A percentile compares a stretch with the other conserved stretches of the same genome.
Evolutionary conservation across 2,113 vertebrate species (phyloP).

Genomic region (Petaurus breviceps): DNA sequence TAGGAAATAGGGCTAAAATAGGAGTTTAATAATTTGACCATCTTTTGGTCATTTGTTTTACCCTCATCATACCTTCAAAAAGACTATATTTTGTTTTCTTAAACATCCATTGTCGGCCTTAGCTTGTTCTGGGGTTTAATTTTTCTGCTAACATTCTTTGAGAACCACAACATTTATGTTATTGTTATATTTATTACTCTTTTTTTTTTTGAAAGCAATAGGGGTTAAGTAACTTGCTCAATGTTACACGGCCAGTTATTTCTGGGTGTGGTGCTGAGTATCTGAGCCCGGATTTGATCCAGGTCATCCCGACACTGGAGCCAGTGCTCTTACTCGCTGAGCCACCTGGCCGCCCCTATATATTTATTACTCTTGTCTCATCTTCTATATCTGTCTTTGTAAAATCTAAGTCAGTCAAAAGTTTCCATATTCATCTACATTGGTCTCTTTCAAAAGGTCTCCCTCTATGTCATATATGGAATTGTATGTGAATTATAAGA

Average conservation of each 20-base stretch:
- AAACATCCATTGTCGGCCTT: neutral
- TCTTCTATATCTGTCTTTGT: neutral
- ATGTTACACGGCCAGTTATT: too few species aligned
- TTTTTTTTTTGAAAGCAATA: too few species aligned
- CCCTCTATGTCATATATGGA: neutral
- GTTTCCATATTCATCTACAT: neutral
- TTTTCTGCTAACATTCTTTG: neutral
- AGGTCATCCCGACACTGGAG: too few species aligned
- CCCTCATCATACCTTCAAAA: neutral
- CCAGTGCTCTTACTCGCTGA: too few species aligned
- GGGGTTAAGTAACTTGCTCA: too few species aligned
- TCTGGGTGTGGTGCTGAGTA: too few species aligned
- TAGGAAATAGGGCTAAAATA: neutral
- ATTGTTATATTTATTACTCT: neutral
- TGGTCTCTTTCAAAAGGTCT: neutral
- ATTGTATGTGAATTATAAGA: neutral
- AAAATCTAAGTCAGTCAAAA: neutral
- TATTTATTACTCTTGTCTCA: neutral
- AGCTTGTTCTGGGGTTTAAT: neutral
- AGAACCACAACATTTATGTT: neutral
- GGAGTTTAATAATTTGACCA: neutral
- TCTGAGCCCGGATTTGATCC: too few species aligned
- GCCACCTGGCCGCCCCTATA: too few species aligned
- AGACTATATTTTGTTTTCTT: neutral
- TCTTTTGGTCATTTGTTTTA: neutral